Conservation (phyloP, 2,797 vertebrate species). For the Morus bassanus region DNA sequence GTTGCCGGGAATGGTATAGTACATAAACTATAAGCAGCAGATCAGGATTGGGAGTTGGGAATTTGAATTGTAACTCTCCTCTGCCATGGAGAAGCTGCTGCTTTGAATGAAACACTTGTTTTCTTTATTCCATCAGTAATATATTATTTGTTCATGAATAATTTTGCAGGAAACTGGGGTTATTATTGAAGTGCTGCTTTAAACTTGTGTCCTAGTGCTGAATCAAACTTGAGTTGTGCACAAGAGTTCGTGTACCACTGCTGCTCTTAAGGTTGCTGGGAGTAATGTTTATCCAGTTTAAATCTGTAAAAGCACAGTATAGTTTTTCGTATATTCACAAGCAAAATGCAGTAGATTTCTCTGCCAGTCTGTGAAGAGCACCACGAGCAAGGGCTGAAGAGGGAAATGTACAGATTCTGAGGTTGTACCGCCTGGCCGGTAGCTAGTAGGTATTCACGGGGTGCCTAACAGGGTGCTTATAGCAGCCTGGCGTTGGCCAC, state of each 20-base stretch:
- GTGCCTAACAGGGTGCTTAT: neutral
- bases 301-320: neutral
- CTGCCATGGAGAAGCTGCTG: neutral
- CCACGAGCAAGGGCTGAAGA: slow-evolving; percentile 14
- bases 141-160: neutral
- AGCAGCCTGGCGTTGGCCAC: neutral
- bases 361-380: slow-evolving; percentile 3
- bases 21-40: neutral
- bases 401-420: rapidly evolving
- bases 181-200: neutral
- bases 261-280: neutral
- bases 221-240: neutral
- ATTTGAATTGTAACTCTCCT: neutral
- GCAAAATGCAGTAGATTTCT: neutral
- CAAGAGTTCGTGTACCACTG: neutral
- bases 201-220: neutral
- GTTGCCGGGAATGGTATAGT: neutral
- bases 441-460: neutral
- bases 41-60: neutral
- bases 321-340: neutral
- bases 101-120: neutral
- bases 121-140: neutral
- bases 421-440: neutral
- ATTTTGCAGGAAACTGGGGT: neutral
- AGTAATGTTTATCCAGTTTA: neutral